Evolutionary conservation across 2,888 invertebrate genomes (phyloP).

Genomic region (Drosophila buzzatii): DNA sequence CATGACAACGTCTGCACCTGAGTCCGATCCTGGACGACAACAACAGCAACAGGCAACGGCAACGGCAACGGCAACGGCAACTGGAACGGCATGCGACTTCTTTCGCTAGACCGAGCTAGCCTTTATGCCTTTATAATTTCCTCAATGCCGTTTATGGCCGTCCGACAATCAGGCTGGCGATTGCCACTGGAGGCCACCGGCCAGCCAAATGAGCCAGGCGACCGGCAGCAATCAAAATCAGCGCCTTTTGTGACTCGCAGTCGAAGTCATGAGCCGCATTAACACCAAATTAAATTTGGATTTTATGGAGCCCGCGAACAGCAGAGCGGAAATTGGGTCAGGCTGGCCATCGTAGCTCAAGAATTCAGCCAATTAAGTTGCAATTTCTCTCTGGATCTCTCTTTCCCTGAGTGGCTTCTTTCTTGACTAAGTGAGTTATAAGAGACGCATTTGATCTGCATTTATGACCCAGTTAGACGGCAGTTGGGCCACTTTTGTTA

Average conservation of each 20-base stretch:
- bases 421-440: constrained; percentile 56
- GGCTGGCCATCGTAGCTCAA: constrained; percentile 16
- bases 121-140: constrained; percentile 78
- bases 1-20: constrained; percentile 74
- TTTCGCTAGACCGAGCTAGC: constrained; percentile 25
- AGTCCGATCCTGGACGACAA: constrained; percentile 45
- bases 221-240: constrained; percentile 65
- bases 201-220: constrained; percentile 30
- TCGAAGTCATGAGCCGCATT: constrained; percentile 49
- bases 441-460: constrained; percentile 51
- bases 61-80: background rate
- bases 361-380: constrained; percentile 29
- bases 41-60: constrained; percentile 21
- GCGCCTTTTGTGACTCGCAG: constrained; percentile 64
- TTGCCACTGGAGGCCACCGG: constrained; percentile 40
- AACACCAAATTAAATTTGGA: constrained; percentile 72
- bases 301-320: constrained; percentile 46
- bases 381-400: constrained; percentile 6
- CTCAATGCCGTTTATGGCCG: constrained; percentile 74
- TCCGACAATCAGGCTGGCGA: constrained; percentile 25
- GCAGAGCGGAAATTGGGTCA: constrained; percentile 65
- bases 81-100: constrained; percentile 32
- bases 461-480: constrained; percentile 72
- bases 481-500: constrained; percentile 36
- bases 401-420: background rate